phyloP scores from a whole-genome alignment of 2,113 vertebrate genomes.

The Marmota flaviventris region DNA sequence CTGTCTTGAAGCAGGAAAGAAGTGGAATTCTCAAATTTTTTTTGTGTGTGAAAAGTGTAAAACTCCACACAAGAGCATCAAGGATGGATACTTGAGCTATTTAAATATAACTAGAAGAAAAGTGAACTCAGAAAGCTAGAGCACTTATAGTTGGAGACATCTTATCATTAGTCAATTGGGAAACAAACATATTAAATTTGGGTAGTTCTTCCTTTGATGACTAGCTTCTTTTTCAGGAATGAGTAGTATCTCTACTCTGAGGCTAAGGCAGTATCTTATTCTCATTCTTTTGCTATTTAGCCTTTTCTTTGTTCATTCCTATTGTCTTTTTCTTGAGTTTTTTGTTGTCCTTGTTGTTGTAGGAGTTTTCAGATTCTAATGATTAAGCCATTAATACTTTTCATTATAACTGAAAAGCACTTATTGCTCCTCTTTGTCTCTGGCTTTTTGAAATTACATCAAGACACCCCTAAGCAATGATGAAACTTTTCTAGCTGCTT shows the following conservation, averaged over 20 bases:
- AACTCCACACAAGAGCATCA: neutral
- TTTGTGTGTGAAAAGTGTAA: neutral
- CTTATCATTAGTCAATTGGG: neutral
- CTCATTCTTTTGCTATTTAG: neutral
- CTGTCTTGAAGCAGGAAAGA: constrained; percentile 1
- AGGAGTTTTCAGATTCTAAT: constrained; percentile 24
- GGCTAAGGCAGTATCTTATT: neutral
- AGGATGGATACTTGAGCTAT: neutral
- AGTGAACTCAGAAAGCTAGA: neutral
- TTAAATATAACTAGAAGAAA: neutral
- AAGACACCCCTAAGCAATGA: neutral
- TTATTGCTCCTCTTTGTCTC: neutral
- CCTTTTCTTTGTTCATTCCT: neutral
- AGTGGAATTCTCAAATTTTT: neutral
- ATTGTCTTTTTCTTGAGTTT: neutral
- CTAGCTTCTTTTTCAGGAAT: neutral
- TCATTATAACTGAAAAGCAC: neutral
- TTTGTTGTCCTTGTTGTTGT: neutral
- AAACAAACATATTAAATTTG: neutral
- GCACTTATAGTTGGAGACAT: neutral
- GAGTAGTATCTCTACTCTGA: neutral
- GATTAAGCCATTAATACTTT: constrained; percentile 14
- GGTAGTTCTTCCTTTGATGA: neutral
- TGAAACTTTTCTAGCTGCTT: neutral
- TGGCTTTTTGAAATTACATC: neutral